Base-by-base conservation (phyloP, 2,113 vertebrate species). In the Salvelinus sp. region DNA sequence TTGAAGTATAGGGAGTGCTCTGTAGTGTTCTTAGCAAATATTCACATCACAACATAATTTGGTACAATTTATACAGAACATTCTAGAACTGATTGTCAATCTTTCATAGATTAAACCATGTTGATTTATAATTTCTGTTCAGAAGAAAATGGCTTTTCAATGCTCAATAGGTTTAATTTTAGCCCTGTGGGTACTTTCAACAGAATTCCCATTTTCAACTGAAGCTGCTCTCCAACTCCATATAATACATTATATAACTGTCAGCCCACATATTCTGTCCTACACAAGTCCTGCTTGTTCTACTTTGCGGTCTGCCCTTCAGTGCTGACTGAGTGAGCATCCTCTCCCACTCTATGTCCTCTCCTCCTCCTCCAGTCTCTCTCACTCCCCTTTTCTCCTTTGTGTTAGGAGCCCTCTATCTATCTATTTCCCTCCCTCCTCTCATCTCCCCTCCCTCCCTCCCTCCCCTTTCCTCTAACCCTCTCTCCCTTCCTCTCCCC, bases 231-330 rank as follows among this genome's bases (percentile, higher is more conserved):
- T 20, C 66, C 27, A 68, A 68, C 66, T 38, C 14, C 27, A 68
- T 18, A 38, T 20, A 3, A 16, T 20, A 28, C 13, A 20, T 38
- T 68, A 68, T 9, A 33, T 66, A 68, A 30, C 30, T 33, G 18
- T 68, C 66, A 38, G 28, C 66, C 66, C 66, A 68, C 66, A 38
- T 33, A 68, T 20, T 33, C 27, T 18, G 28, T 68, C 28, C 28
- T 38, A 38, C 27, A 67, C 66, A 68, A 33, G 66, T 68, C 66
- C 28, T 33, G 28, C 66, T 68, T 38, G 30, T 30, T 38, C 66
- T 68, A 38, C 28, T 7, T 18, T 20, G 16, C 6, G 27, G 66
- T 16, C 30, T 20, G 30, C 27, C 27, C 64, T 28, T 66, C 27
- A 66, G 25, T 28, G 25, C 62, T 44, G 38, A 44, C 54, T 57